Conservation (phyloP, 92 coral and sea anemone species). For the Metridium senile region DNA sequence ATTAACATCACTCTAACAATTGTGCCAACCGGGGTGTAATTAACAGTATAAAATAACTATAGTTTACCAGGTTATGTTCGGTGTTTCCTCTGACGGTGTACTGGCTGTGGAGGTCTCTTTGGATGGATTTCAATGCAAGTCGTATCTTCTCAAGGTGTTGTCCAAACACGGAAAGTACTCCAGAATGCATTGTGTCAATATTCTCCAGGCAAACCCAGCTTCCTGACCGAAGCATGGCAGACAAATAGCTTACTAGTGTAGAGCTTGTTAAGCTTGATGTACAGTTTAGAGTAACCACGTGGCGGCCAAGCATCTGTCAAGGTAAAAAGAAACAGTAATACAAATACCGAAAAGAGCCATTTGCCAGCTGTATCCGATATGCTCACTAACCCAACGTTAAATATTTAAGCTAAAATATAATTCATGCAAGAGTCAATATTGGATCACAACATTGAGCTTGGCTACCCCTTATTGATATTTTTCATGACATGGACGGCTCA, state of each 20-base stretch:
- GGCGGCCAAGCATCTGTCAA: slow-evolving; percentile 84
- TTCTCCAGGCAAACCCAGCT: slow-evolving; percentile 95
- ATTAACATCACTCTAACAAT: no score
- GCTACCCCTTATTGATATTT: no score
- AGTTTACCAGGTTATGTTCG: slow-evolving; percentile 11
- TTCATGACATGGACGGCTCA: no score
- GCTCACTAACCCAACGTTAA: no score
- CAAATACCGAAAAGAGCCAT: no score
- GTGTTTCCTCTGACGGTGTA: slow-evolving; percentile 59
- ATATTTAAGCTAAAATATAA: no score
- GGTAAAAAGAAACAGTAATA: no score
- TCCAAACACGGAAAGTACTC: slow-evolving; percentile 76
- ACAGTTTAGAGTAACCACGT: slow-evolving; percentile 83
- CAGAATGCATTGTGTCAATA: slow-evolving; percentile 58
- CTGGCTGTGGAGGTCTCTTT: slow-evolving; percentile 52
- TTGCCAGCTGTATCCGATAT: no score
- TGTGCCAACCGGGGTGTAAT: no score
- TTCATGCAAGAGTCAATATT: no score
- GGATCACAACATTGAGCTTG: no score
- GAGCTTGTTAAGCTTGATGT: slow-evolving; percentile 60
- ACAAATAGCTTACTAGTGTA: slow-evolving; percentile 67
- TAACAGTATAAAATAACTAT: no score
- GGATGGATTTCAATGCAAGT: slow-evolving; percentile 57
- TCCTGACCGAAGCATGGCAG: slow-evolving; percentile 83
- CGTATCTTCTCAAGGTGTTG: slow-evolving; percentile 75